Percentiles rank a stretch among this genome's conserved stretches.
These are phyloP conservation scores for Sogatella furcifera DNA, from an alignment of 1,140 invertebrate genomes.

Conservation along the genomic window DNA sequence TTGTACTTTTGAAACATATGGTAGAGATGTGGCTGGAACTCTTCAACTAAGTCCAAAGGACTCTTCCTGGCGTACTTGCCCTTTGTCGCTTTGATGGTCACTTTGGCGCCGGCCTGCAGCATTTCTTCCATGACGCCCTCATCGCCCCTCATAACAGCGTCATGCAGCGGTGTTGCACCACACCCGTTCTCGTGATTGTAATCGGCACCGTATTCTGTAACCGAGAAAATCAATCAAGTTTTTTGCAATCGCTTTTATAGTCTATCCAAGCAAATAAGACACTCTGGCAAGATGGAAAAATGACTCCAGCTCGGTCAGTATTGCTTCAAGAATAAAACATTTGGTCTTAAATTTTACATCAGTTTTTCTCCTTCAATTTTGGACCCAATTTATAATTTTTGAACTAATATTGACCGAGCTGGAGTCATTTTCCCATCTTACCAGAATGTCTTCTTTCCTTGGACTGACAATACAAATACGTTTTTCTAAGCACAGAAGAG, in stretches of 20 bases:
- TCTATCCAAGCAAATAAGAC: no score
- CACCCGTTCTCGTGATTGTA: conserved; percentile 43
- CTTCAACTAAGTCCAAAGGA: conserved; percentile 5
- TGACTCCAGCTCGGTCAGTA: no score
- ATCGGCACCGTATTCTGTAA: conserved; percentile 40
- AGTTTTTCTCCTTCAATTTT: no score
- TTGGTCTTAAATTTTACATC: no score
- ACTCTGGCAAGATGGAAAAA: no score
- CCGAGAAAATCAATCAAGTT: background rate
- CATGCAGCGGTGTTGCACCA: conserved; percentile 50
- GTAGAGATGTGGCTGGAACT: conserved; percentile 5
- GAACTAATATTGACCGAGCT: no score
- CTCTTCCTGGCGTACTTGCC: conserved; percentile 33
- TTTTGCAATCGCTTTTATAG: background rate
- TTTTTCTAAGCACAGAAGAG: no score
- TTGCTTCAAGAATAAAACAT: no score
- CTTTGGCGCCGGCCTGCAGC: conserved; percentile 44
- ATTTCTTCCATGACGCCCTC: conserved; percentile 42
- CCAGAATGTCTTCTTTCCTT: no score
- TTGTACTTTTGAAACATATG: conserved; percentile 1
- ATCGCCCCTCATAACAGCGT: conserved; percentile 47
- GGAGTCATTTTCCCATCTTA: no score
- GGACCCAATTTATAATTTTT: no score
- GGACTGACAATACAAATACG: no score
- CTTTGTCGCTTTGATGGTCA: conserved; percentile 39